A percentile compares a stretch with the other conserved stretches of the same genome.
Conservation (phyloP, 37 sponge, comb jelly and placozoan genomes). For the Crambe crambe region DNA sequence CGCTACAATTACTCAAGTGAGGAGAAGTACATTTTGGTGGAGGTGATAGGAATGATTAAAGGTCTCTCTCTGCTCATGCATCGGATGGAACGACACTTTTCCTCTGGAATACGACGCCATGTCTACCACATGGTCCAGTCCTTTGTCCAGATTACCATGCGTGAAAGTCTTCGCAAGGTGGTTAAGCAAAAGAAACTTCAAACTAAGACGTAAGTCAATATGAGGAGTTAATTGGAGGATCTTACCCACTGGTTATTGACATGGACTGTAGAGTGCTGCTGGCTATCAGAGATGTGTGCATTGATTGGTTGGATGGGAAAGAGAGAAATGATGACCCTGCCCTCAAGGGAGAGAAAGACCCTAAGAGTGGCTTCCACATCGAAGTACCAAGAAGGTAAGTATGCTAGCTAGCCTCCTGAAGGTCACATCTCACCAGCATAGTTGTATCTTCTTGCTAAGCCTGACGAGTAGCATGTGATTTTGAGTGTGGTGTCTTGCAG, state of each 20-base stretch:
- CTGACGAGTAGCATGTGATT: background rate
- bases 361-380: conserved; percentile 84
- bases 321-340: conserved; percentile 93
- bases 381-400: conserved; percentile 68
- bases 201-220: conserved; percentile 81
- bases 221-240: too few relatives aligned
- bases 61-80: conserved; percentile 92
- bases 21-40: conserved; percentile 97
- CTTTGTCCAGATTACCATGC: conserved; percentile 87
- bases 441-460: background rate
- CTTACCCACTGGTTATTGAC: background rate
- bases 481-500: background rate
- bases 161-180: conserved; percentile 82
- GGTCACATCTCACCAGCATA: background rate
- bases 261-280: conserved; percentile 70
- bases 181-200: conserved; percentile 93
- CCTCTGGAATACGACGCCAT: conserved; percentile 78
- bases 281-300: conserved; percentile 94
- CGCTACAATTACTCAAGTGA: conserved; percentile 96
- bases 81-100: conserved; percentile 89
- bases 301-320: conserved; percentile 92
- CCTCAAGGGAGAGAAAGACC: conserved; percentile 94
- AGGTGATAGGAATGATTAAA: conserved; percentile 96
- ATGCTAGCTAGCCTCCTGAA: background rate
- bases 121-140: conserved; percentile 78